Evolutionary conservation across 2,888 invertebrate species (phyloP).

Genomic region (Eupithecia abbreviata): DNA sequence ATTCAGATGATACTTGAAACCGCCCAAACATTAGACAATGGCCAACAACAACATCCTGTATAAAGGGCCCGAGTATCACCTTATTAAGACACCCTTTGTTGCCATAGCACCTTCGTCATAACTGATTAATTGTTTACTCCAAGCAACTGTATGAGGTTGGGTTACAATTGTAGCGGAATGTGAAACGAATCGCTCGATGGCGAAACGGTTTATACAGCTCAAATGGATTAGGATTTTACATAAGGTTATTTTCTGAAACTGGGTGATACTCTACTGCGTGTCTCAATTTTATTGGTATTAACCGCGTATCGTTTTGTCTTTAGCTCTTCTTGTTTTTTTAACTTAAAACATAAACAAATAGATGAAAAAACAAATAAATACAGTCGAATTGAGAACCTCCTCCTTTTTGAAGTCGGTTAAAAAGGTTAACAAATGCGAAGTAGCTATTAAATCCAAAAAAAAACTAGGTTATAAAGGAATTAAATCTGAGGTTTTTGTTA

Average conservation of each 20-base stretch:
- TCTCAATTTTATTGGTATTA: neutral
- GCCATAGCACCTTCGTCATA: slow-evolving; percentile 60
- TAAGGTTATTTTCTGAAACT: neutral
- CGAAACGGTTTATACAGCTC: neutral
- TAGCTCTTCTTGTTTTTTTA: too few species aligned
- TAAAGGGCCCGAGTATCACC: slow-evolving; percentile 45
- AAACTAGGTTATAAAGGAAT: neutral
- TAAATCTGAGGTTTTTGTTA: too few species aligned
- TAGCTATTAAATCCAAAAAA: neutral
- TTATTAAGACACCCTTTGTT: slow-evolving; percentile 56
- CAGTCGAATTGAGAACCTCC: too few species aligned
- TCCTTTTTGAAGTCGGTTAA: too few species aligned
- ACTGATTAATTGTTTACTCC: slow-evolving; percentile 65
- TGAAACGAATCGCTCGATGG: neutral
- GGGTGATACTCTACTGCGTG: neutral
- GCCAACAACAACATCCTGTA: slow-evolving; percentile 39
- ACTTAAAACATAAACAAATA: neutral
- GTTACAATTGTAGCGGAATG: slow-evolving; percentile 17
- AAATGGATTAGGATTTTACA: neutral
- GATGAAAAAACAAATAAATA: neutral
- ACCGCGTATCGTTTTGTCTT: neutral
- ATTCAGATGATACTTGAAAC: slow-evolving; percentile 31
- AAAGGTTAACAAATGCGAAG: neutral
- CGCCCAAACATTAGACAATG: slow-evolving; percentile 40
- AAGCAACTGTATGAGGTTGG: slow-evolving; percentile 34